Evolutionary conservation across 2,113 vertebrate genomes (phyloP).

Genomic region (Phainopepla nitens): DNA sequence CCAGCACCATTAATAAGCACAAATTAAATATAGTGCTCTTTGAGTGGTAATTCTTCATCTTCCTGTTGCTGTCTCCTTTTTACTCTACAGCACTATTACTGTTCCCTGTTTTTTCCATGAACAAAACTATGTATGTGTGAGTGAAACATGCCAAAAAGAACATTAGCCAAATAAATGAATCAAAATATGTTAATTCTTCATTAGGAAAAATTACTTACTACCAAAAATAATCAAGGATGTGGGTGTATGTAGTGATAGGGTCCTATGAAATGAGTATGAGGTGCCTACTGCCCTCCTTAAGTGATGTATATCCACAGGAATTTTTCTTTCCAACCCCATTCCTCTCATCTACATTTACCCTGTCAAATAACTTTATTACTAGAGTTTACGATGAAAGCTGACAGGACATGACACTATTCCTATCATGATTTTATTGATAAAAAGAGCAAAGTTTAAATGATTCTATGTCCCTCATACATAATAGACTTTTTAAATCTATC

Average conservation of each 20-base stretch:
- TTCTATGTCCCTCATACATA: not conserved
- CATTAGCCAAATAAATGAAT: not conserved
- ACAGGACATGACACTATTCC: not conserved
- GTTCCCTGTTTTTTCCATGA: not conserved
- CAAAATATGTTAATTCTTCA: constrained; percentile 43
- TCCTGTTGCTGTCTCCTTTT: not conserved
- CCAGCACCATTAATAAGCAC: not conserved
- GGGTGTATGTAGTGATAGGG: not conserved
- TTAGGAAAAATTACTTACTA: not conserved
- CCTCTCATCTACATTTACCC: not conserved
- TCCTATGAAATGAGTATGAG: not conserved
- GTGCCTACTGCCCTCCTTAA: not conserved
- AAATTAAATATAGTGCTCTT: not conserved
- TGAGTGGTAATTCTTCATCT: not conserved
- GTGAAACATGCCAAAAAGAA: not conserved
- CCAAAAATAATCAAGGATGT: not conserved
- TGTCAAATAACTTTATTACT: not conserved
- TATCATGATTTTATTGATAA: not conserved
- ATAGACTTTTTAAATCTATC: not conserved
- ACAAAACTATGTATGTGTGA: not conserved
- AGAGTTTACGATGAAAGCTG: not conserved
- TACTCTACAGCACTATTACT: not conserved
- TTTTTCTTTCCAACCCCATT: not conserved
- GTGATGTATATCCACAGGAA: not conserved
- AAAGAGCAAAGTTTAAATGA: not conserved